These are phyloP conservation scores for Euclidia mi DNA, from an alignment of 2,888 invertebrate genomes.

Conservation along the genomic window DNA sequence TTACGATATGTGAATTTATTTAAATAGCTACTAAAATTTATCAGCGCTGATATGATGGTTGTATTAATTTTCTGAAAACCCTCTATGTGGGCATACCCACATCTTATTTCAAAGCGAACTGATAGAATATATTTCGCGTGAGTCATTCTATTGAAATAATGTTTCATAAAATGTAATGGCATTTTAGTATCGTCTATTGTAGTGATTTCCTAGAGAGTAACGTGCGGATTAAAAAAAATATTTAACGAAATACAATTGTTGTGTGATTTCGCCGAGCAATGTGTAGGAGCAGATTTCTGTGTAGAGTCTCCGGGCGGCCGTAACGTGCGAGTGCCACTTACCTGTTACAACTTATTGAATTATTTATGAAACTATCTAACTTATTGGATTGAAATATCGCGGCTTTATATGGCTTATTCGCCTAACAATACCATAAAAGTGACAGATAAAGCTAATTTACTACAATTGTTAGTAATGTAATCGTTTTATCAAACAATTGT, in stretches of 20 bases:
- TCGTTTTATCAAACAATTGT: too few relatives aligned
- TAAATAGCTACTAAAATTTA: slow-evolving; percentile 48
- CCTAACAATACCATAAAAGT: slow-evolving; percentile 68
- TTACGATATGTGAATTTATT: slow-evolving; percentile 53
- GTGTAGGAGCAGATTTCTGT: slow-evolving; percentile 70
- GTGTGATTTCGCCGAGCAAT: slow-evolving; percentile 72
- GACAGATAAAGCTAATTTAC: slow-evolving; percentile 48
- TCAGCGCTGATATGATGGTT: slow-evolving; percentile 30
- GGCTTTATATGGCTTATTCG: slow-evolving; percentile 64
- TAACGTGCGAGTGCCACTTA: slow-evolving; percentile 86
- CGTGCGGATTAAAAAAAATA: slow-evolving; percentile 78
- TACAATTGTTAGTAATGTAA: slow-evolving; percentile 23
- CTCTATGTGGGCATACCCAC: too few relatives aligned
- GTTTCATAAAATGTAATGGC: slow-evolving; percentile 12
- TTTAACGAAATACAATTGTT: slow-evolving; percentile 77
- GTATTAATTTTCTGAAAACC: slow-evolving; percentile 28
- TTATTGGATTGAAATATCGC: slow-evolving; percentile 86
- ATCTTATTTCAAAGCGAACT: not conserved
- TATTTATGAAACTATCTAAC: slow-evolving; percentile 87
- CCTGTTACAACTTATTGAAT: slow-evolving; percentile 87
- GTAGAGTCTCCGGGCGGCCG: slow-evolving; percentile 74
- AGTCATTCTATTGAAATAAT: slow-evolving; percentile 16
- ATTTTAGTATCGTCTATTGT: slow-evolving; percentile 41
- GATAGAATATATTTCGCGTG: not conserved
- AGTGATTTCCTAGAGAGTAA: slow-evolving; percentile 58